phyloP scores from a whole-genome alignment of 2,113 vertebrate genomes.

The Mohoua ochrocephala region DNA sequence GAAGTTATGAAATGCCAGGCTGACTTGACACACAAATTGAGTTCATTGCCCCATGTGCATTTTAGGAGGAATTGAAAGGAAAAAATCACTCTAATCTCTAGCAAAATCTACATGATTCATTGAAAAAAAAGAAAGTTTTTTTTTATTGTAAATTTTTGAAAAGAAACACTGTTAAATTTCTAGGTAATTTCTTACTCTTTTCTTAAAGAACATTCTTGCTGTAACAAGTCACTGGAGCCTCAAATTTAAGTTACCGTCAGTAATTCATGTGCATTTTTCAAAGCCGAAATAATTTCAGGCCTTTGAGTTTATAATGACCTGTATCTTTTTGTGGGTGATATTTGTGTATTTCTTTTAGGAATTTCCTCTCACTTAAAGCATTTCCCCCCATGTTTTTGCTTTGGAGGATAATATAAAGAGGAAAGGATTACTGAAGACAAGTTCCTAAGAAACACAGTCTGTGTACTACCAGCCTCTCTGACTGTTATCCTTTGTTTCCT shows the following conservation, averaged over 20 bases:
- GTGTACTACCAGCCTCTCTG: neutral
- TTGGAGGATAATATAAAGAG: constrained; percentile 12
- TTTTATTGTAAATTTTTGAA: neutral
- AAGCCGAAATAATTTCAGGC: neutral
- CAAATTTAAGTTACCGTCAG: constrained; percentile 33
- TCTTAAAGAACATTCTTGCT: neutral
- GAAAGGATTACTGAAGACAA: neutral
- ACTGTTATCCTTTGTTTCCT: neutral
- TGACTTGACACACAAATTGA: neutral
- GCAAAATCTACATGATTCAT: neutral
- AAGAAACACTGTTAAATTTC: neutral
- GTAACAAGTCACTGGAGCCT: neutral
- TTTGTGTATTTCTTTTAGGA: constrained; percentile 26
- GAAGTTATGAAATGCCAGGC: neutral
- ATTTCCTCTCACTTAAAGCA: neutral
- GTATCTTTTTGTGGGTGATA: constrained; percentile 38
- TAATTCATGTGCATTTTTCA: constrained; percentile 20
- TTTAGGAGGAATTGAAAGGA: neutral
- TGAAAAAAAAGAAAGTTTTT: neutral
- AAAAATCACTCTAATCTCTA: neutral
- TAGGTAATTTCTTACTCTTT: neutral
- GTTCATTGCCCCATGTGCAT: neutral
- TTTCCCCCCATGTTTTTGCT: neutral
- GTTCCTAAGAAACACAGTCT: neutral
- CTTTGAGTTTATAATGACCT: constrained; percentile 52